phyloP scores from a whole-genome alignment of 1,140 invertebrate genomes.

The Brachionus calyciflorus region DNA sequence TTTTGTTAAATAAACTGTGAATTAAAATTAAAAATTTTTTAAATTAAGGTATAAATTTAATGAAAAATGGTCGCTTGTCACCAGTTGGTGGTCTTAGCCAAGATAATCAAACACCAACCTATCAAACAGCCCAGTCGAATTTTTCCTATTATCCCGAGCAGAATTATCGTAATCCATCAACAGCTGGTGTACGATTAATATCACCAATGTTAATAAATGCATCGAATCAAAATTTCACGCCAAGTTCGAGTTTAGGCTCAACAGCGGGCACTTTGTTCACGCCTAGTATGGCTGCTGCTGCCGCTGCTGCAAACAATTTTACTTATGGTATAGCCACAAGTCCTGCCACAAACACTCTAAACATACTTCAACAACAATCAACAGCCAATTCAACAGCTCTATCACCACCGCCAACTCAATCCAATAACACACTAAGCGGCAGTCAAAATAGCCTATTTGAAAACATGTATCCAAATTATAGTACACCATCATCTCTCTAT shows the following conservation, averaged over 20 bases:
- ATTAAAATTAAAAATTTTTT: no score
- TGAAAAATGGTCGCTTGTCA: conserved; percentile 1
- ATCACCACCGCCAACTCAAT: not conserved
- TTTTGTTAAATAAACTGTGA: no score
- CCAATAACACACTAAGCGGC: not conserved
- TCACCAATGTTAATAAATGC: conserved; percentile 43
- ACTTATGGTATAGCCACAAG: conserved; percentile 14
- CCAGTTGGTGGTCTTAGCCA: not conserved
- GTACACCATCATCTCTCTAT: not conserved
- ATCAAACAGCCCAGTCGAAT: conserved; percentile 2
- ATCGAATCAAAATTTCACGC: conserved; percentile 35
- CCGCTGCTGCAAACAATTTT: not conserved
- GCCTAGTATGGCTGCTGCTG: not conserved
- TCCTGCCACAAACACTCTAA: conserved; percentile 4
- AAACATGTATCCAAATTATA: conserved; percentile 17
- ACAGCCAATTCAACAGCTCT: not conserved
- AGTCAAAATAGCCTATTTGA: conserved; percentile 24
- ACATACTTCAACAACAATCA: conserved; percentile 14
- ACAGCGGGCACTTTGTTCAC: conserved; percentile 30
- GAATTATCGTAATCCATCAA: conserved; percentile 5
- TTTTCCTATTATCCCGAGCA: conserved; percentile 41
- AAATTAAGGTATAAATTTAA: not conserved
- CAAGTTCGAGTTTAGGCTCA: conserved; percentile 27
- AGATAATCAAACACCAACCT: conserved; percentile 1
- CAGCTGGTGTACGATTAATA: conserved; percentile 21